Base-by-base conservation (phyloP, 2,888 invertebrate species). In the Clostera curtula region DNA sequence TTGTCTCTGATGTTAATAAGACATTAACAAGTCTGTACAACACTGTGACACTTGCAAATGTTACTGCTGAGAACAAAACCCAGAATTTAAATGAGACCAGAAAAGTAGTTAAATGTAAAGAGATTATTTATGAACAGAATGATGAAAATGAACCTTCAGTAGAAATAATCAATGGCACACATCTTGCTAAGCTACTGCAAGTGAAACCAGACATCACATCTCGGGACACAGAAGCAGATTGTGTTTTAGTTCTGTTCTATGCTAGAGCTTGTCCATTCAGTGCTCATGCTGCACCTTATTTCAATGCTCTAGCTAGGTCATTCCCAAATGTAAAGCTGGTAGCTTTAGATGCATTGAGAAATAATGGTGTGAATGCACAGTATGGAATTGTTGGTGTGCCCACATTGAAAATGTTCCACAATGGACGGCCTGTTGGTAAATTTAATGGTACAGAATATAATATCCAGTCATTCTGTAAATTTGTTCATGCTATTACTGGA, bases 361-460 rank as follows among this genome's bases (percentile, higher is more conserved):
- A 92, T 53, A 90, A 91, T 57, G 89, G 92, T 35, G 93, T 95
- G 25, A 96, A 95, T 73, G 93, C 95, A 0, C 93, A 95, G 49
- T 95, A 93, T 70, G 96, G 96, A 5, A 93, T 96, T 32, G 91
- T 95, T 5, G 96, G 95, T 9, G 91, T 97, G 18, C 97, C 97
- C 4, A 94, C 95, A 2, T 63, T 96, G 15, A 87, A 96, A 77
- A 85, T 97, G 39, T 94, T 97, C 53, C 95, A 96, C 53, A 96
- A 95, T 68, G 95, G 95, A 0, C 86, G 93, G 42, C 90, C 95
- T 1, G 88, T 93, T 12, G 92, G 92, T 0, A 93, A 93, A 76
- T 95, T 90, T 60, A 96, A 93, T 79, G 92, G 90, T 12, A 90
- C 93, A 5, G 89, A 91, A 34, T 92, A 94, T 39, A 92, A 90